A percentile compares a stretch with the other conserved stretches of the same genome.
phyloP scores from a whole-genome alignment of 2,113 vertebrate species.

The Hypanus sabinus region DNA sequence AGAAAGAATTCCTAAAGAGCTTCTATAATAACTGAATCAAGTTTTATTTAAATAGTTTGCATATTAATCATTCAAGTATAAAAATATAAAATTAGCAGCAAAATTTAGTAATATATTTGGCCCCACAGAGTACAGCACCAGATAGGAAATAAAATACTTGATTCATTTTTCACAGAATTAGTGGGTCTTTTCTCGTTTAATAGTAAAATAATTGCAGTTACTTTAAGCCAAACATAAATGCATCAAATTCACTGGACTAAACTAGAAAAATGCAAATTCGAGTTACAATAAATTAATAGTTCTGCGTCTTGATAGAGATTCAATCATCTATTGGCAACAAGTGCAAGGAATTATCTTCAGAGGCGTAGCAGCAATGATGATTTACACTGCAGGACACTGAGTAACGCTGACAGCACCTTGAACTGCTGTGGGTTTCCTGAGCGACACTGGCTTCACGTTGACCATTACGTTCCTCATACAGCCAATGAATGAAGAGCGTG shows the following conservation, averaged over 20 bases:
- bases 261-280: neutral
- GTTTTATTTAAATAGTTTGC: slow-evolving; percentile 28
- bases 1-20: neutral
- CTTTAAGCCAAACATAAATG: slow-evolving; percentile 17
- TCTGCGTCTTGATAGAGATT: neutral
- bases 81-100: slow-evolving; percentile 38
- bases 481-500: slow-evolving; percentile 66
- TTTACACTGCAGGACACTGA: slow-evolving; percentile 69
- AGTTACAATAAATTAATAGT: slow-evolving; percentile 36
- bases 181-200: neutral
- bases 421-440: slow-evolving; percentile 56
- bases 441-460: slow-evolving; percentile 59
- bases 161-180: neutral
- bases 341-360: neutral
- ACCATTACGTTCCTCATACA: slow-evolving; percentile 72
- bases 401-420: slow-evolving; percentile 70
- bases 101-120: slow-evolving; percentile 37
- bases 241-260: neutral
- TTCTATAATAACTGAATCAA: neutral
- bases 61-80: slow-evolving; percentile 35
- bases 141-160: slow-evolving; percentile 15
- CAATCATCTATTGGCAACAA: neutral
- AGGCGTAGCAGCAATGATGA: neutral
- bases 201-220: neutral
- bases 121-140: slow-evolving; percentile 26